Percentiles rank a stretch among this genome's conserved stretches.
These are phyloP conservation scores for Nothocercus nigrocapillus DNA, from an alignment of 2,113 vertebrate species.

Conservation along the genomic window DNA sequence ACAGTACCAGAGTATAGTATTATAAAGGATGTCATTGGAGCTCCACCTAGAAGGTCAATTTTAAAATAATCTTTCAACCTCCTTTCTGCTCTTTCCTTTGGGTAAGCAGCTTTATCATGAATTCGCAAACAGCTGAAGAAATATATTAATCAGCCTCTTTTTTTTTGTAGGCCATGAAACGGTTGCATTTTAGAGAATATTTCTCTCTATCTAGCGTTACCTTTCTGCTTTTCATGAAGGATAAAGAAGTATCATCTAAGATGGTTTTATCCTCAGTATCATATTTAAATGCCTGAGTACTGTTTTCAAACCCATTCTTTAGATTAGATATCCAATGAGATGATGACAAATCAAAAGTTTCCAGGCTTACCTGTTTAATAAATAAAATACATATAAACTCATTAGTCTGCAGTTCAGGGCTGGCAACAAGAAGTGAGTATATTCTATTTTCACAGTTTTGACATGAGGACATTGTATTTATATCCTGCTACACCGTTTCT, in stretches of 20 bases:
- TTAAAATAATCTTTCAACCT: not conserved
- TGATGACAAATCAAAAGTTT: not conserved
- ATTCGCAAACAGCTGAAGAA: not conserved
- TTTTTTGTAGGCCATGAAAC: not conserved
- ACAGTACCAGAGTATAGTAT: not conserved
- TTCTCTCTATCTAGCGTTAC: not conserved
- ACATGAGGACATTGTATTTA: not conserved
- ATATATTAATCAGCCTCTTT: not conserved
- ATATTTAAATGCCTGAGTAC: not conserved
- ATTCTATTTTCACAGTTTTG: not conserved
- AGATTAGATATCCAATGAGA: not conserved
- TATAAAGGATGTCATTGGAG: not conserved
- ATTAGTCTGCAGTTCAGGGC: not conserved
- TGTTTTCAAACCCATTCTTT: not conserved
- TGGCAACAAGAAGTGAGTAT: not conserved
- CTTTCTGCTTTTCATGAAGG: not conserved
- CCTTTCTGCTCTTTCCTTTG: not conserved
- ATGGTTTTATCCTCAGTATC: not conserved
- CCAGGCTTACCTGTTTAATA: not conserved
- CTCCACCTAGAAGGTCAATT: not conserved
- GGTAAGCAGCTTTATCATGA: not conserved
- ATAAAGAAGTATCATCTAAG: not conserved
- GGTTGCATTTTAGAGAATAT: not conserved
- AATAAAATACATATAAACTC: not conserved
- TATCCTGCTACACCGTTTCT: not conserved